phyloP scores from a whole-genome alignment of 2,888 invertebrate species.

The Pandemis corylana region DNA sequence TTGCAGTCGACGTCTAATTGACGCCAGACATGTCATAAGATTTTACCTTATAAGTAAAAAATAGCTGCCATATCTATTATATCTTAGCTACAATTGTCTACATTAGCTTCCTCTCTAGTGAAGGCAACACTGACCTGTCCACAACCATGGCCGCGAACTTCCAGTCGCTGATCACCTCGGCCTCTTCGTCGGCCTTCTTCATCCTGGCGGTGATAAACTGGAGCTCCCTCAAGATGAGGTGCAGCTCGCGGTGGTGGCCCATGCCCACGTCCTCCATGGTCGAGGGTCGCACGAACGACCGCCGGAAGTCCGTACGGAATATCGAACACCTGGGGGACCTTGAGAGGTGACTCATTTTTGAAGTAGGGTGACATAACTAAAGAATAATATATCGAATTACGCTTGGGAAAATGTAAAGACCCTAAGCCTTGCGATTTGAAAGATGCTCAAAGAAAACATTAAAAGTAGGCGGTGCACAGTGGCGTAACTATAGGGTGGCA shows the following conservation, averaged over 20 bases:
- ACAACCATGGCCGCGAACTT: slow-evolving; percentile 99
- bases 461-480: too few relatives aligned
- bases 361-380: slow-evolving; percentile 12
- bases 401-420: too few relatives aligned
- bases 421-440: too few relatives aligned
- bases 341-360: slow-evolving; percentile 32
- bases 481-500: too few relatives aligned
- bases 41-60: too few relatives aligned
- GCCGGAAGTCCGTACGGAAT: slow-evolving; percentile 82
- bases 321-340: slow-evolving; percentile 73
- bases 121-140: slow-evolving; percentile 87
- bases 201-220: slow-evolving; percentile 97
- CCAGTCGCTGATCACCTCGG: slow-evolving; percentile 98
- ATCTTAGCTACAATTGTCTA: background rate
- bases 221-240: slow-evolving; percentile 95
- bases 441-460: too few relatives aligned
- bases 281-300: slow-evolving; percentile 90
- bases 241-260: slow-evolving; percentile 93
- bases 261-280: slow-evolving; percentile 90
- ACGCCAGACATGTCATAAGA: too few relatives aligned
- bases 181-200: slow-evolving; percentile 97
- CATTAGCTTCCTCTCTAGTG: too few relatives aligned
- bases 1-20: too few relatives aligned
- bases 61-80: too few relatives aligned
- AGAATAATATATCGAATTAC: too few relatives aligned